Conservation (phyloP, 2,113 vertebrate genomes). For the Trogon melanurus region DNA sequence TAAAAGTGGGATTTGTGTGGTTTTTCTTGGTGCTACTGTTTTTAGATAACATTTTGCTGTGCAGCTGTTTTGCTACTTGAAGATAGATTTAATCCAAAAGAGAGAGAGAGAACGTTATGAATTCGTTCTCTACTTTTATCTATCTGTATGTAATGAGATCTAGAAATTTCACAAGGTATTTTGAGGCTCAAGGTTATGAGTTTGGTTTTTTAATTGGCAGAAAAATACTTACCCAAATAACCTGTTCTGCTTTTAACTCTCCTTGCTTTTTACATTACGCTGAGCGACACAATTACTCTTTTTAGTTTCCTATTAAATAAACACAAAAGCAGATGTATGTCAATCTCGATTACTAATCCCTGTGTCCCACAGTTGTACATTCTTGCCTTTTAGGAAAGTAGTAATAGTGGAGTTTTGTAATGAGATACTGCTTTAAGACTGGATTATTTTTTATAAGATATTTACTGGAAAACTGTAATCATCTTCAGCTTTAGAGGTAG, state of each 20-base stretch:
- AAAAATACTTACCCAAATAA: neutral
- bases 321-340: neutral
- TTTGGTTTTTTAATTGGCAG: neutral
- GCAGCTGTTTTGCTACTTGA: neutral
- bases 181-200: neutral
- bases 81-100: neutral
- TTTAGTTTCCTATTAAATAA: neutral
- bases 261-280: neutral
- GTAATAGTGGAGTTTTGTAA: neutral
- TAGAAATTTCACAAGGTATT: neutral
- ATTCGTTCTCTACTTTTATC: neutral
- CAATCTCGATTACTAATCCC: neutral
- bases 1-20: neutral
- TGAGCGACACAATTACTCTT: neutral
- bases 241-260: neutral
- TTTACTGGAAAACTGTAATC: neutral
- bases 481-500: neutral
- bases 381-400: neutral
- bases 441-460: neutral
- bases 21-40: neutral
- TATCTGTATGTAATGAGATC: neutral
- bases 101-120: neutral
- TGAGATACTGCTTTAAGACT: neutral
- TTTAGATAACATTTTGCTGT: neutral
- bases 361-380: neutral